Evolutionary conservation across 1,140 invertebrate genomes (phyloP).

Genomic region (Physella acuta): DNA sequence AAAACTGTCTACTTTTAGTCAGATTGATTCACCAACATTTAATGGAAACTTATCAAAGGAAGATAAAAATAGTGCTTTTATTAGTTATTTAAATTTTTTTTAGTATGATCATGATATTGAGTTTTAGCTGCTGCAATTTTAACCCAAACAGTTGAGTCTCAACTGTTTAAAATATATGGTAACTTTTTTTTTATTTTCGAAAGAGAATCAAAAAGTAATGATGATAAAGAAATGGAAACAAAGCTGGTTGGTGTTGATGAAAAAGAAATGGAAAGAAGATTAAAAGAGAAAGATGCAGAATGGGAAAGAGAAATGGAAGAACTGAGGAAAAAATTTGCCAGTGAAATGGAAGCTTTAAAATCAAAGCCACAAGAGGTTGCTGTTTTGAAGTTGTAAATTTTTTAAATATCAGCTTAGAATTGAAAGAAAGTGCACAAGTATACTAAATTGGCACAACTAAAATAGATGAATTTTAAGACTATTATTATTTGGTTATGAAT

Average conservation of each 20-base stretch:
- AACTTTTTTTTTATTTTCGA: neutral
- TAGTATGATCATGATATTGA: neutral
- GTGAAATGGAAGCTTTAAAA: slow-evolving; percentile 35
- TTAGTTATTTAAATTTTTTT: too few species aligned
- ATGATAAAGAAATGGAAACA: neutral
- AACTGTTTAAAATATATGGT: neutral
- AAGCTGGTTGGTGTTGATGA: slow-evolving; percentile 1
- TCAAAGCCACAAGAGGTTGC: slow-evolving; percentile 16
- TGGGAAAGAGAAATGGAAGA: slow-evolving; percentile 39
- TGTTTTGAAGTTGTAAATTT: too few species aligned
- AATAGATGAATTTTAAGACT: too few species aligned
- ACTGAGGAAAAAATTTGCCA: slow-evolving; percentile 41
- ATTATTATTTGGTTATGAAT: too few species aligned
- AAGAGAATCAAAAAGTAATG: neutral
- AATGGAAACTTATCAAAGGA: too few species aligned
- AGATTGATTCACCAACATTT: too few species aligned
- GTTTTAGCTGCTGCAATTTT: neutral
- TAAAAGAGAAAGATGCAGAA: slow-evolving; percentile 24
- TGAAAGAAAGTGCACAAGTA: too few species aligned
- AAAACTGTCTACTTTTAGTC: too few species aligned
- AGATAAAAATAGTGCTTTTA: too few species aligned
- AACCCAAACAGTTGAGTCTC: neutral
- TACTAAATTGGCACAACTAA: too few species aligned
- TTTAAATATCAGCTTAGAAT: too few species aligned
- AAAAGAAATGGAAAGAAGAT: slow-evolving; percentile 21